These are phyloP conservation scores for Ashinkailepas kermadecensis DNA, from an alignment of 2,888 invertebrate species.

Conservation along the genomic window DNA sequence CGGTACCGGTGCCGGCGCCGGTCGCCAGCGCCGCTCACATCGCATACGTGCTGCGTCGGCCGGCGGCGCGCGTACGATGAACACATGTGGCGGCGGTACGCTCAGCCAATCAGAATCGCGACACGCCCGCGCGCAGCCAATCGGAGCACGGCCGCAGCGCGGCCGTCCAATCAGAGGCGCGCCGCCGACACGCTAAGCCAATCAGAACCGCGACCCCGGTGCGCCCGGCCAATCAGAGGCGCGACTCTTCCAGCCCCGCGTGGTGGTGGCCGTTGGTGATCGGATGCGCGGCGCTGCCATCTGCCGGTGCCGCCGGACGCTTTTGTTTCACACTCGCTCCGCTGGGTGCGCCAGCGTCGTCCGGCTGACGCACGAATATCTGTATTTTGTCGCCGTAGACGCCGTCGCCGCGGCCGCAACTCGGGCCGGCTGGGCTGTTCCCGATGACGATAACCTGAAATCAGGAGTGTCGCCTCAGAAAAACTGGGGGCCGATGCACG, in stretches of 20 bases:
- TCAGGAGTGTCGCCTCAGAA: background rate
- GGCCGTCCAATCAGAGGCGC: background rate
- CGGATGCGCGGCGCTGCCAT: background rate
- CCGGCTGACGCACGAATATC: constrained; percentile 8
- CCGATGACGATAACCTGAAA: constrained; percentile 14
- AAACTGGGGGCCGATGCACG: no score
- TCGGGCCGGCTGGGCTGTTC: background rate
- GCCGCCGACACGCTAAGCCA: background rate
- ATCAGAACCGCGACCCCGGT: background rate
- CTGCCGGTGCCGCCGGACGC: background rate
- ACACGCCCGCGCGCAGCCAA: background rate
- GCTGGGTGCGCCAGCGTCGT: background rate
- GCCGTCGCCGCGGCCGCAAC: no score
- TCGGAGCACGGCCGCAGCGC: no score
- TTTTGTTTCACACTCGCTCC: background rate
- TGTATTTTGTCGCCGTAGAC: constrained; percentile 9
- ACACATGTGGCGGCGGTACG: background rate
- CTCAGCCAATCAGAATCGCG: background rate
- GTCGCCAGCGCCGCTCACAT: background rate
- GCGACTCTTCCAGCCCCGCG: background rate
- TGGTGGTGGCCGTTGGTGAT: constrained; percentile 6
- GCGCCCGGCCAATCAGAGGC: background rate
- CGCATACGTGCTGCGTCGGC: no score
- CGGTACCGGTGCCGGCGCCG: background rate
- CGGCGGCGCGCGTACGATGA: background rate